phyloP scores from a whole-genome alignment of 2,113 vertebrate genomes.

The Oenanthe melanoleuca region DNA sequence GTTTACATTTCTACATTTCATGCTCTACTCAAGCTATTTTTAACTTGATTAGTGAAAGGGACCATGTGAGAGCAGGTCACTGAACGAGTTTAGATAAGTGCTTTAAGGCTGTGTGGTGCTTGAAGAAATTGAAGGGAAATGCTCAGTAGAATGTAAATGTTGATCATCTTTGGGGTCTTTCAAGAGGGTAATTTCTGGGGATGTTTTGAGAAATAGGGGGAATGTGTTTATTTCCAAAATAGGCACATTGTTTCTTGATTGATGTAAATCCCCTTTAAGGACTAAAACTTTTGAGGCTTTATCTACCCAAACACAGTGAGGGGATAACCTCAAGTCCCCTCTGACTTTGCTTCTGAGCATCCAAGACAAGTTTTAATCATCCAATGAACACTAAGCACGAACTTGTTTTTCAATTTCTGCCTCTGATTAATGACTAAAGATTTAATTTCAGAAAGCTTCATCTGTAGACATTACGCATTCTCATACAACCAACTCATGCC shows the following conservation, averaged over 20 bases:
- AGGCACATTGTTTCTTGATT: background rate
- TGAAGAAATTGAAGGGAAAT: background rate
- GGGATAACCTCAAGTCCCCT: background rate
- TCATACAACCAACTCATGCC: background rate
- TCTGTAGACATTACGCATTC: background rate
- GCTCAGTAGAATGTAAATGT: background rate
- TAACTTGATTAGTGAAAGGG: background rate
- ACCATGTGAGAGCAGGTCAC: background rate
- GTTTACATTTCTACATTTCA: background rate
- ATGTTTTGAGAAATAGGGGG: background rate
- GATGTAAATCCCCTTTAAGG: background rate
- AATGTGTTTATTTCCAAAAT: background rate
- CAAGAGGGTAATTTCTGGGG: background rate
- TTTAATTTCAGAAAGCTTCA: background rate
- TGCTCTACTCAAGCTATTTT: background rate
- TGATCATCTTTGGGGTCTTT: background rate
- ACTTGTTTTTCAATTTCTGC: background rate
- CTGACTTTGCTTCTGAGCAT: background rate
- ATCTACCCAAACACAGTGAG: background rate
- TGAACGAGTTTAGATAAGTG: background rate
- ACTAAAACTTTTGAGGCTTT: background rate
- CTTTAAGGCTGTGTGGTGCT: background rate
- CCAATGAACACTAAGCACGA: background rate
- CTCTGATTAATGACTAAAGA: background rate
- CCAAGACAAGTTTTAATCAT: background rate